Evolutionary conservation across 2,888 invertebrate species (phyloP), one percentile per base, ranked within the genome.

Genomic region (Xylophagus ater): DNA sequence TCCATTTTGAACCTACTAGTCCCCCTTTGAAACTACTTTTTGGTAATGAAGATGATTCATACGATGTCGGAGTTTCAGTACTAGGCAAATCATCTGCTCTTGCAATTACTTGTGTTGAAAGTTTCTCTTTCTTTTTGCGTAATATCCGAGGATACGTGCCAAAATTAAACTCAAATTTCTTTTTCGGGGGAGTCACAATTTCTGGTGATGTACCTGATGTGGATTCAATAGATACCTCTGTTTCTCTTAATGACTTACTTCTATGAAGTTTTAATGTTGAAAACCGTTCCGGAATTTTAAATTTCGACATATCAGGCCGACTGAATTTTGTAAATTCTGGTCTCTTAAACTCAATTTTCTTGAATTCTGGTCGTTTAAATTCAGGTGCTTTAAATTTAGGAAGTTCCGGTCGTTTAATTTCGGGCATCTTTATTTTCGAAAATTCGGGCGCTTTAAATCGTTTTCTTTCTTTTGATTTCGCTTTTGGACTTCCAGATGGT

Each of bases 71-170:
- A 2, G 74, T 73, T 42, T 70, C 72, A 26, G 73, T 73, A 49
- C 73, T 63, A 10, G 56, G 67, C 41, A 67, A 64, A 41, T 68
- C 55, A 20, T 73, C 72, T 34, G 72, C 72, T 15, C 72, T 71
- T 4, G 71, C 70, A 50, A 70, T 70, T 4, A 61, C 44, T 49
- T 40, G 29, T n/a, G 34, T 44, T 20, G 41, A 44, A 23, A 39
- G 9, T 26, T 37, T 41, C 19, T 41, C 30, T 40, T 57, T 59
- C 49, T 60, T 60, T 33, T 58, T 60, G 34, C 60, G 56, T 51
- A 79, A 76, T 47, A 86, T 71, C 50, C 85, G 73, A 1, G 87
- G 87, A 56, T 81, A 85, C 0, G 87, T 86, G 50, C 76, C 75
- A 47, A 81, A 77, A 60, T 82, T 81, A 55, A 77, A 76, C 35